phyloP scores from a whole-genome alignment of 2,797 vertebrate species.

The Lepilemur septentrionalis region DNA sequence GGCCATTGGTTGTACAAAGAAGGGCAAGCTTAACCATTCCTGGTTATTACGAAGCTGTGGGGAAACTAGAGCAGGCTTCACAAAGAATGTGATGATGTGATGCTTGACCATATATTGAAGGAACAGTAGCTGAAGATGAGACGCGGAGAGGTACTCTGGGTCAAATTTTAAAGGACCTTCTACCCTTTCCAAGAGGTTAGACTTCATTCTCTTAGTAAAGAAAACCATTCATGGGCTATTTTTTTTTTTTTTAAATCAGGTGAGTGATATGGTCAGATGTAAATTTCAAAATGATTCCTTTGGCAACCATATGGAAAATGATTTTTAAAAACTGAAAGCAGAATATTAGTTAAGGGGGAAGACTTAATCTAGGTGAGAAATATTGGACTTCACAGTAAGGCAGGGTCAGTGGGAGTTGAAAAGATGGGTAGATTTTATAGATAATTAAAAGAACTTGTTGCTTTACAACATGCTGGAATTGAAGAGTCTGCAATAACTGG shows the following conservation, averaged over 20 bases:
- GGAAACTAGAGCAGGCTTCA: not conserved
- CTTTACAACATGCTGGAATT: not conserved
- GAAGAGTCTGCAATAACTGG: not conserved
- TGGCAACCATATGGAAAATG: not conserved
- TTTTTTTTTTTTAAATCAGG: not conserved
- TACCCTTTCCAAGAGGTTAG: not conserved
- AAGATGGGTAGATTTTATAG: not conserved
- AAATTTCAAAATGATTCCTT: slow-evolving; percentile 22
- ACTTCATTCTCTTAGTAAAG: not conserved
- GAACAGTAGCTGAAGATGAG: not conserved
- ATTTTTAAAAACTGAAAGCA: not conserved
- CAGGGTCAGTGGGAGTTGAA: not conserved
- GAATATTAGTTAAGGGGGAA: not conserved
- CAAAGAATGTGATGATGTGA: not conserved
- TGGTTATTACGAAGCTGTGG: not conserved
- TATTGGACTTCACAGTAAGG: not conserved
- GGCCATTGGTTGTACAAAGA: not conserved
- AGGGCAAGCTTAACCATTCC: not conserved
- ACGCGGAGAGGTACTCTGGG: not conserved
- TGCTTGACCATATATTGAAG: not conserved
- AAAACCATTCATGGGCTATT: not conserved
- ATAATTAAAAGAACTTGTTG: not conserved
- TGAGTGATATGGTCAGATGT: not conserved
- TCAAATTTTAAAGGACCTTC: not conserved
- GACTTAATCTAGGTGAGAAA: not conserved